These are phyloP conservation scores for Acleris literana DNA, from an alignment of 2,888 invertebrate genomes.

Conservation along the genomic window DNA sequence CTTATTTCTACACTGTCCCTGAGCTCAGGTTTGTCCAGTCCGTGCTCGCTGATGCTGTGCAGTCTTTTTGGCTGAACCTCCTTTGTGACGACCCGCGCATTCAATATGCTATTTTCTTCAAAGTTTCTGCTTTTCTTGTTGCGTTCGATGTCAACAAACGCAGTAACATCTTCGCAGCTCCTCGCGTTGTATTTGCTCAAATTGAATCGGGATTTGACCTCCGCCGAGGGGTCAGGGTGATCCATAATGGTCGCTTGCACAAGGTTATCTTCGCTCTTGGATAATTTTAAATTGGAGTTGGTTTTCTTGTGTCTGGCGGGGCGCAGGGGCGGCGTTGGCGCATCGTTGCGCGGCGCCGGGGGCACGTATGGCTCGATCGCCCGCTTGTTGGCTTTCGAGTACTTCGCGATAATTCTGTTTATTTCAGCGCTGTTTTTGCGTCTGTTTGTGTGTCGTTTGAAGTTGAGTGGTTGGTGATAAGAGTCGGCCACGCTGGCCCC, in stretches of 20 bases:
- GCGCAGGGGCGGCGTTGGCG: constrained; percentile 59
- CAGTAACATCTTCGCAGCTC: constrained; percentile 74
- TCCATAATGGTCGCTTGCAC: constrained; percentile 65
- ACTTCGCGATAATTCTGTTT: constrained; percentile 82
- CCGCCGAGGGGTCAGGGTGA: constrained; percentile 56
- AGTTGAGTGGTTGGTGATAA: constrained; percentile 81
- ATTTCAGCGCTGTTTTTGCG: constrained; percentile 81
- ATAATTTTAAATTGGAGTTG: constrained; percentile 57
- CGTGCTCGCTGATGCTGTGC: constrained; percentile 67
- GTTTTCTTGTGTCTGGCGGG: constrained; percentile 63
- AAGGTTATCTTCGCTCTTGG: constrained; percentile 76
- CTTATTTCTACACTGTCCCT: constrained; percentile 68
- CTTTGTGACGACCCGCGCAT: constrained; percentile 57
- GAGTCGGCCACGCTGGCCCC: constrained; percentile 72
- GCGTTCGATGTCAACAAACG: constrained; percentile 67
- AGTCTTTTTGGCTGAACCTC: constrained; percentile 52
- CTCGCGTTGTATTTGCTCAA: constrained; percentile 70
- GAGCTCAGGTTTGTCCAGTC: constrained; percentile 52
- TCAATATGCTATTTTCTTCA: constrained; percentile 73
- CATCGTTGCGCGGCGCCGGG: constrained; percentile 46
- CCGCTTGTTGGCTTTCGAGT: constrained; percentile 73
- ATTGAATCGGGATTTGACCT: constrained; percentile 52
- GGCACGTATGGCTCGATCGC: constrained; percentile 62
- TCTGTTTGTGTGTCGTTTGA: constrained; percentile 77
- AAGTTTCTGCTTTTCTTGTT: constrained; percentile 69